Percentiles rank a stretch among this genome's conserved stretches.
phyloP scores from a whole-genome alignment of 2,113 vertebrate species.

The Petaurus breviceps region DNA sequence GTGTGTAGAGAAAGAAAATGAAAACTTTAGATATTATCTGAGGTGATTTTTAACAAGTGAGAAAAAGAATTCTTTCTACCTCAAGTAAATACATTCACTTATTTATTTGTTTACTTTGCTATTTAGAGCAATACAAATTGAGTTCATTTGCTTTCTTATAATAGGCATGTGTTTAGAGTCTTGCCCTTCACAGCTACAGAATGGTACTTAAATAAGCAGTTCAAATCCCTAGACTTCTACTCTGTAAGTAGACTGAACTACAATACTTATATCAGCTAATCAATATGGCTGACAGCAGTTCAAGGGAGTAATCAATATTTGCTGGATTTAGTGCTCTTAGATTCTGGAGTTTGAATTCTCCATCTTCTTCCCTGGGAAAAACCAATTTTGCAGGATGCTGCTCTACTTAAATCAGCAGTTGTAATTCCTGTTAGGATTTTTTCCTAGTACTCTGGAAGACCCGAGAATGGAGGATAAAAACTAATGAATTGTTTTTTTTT shows the following conservation, averaged over 20 bases:
- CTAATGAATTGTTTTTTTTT: not conserved
- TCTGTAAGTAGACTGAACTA: constrained; percentile 62
- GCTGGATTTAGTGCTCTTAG: constrained; percentile 63
- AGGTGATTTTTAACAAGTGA: constrained; percentile 20
- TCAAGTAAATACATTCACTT: not conserved
- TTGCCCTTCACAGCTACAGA: constrained; percentile 53
- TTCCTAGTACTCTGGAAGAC: not conserved
- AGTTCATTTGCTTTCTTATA: constrained; percentile 31
- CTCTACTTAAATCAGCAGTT: constrained; percentile 13
- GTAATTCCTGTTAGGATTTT: not conserved
- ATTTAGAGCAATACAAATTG: constrained; percentile 35
- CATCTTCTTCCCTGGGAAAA: not conserved
- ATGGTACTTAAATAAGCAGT: constrained; percentile 48
- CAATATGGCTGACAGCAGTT: constrained; percentile 51
- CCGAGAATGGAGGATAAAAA: not conserved
- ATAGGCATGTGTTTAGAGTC: constrained; percentile 55
- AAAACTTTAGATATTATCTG: constrained; percentile 25
- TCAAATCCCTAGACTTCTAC: constrained; percentile 38
- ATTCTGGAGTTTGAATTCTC: not conserved
- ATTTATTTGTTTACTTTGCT: not conserved
- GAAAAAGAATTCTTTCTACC: not conserved
- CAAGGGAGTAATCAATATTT: constrained; percentile 61
- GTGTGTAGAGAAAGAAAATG: constrained; percentile 7
- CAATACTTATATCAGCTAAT: constrained; percentile 51
- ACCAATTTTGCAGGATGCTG: constrained; percentile 17